Evolutionary conservation across 2,797 vertebrate genomes (phyloP), one percentile per base, ranked within the genome.

Genomic region (Cercopithecus diana): DNA sequence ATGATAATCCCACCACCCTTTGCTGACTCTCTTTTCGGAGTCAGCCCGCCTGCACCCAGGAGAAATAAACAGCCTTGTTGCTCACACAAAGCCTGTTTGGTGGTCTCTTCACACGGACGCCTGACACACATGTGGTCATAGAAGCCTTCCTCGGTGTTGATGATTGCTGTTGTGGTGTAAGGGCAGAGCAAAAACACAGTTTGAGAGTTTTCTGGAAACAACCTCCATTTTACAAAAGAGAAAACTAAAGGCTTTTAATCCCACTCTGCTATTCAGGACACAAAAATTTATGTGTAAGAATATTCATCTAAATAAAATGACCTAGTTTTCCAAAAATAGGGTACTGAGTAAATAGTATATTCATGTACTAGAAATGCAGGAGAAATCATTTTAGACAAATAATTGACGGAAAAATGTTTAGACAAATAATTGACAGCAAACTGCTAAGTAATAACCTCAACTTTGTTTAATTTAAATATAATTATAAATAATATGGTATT

Each of bases 291-390:
- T 64, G 48, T 41, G 26, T 72, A 83, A 95, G 36, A 72, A 58
- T 87, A 45, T 14, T 84, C 43, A 87, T 30, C 15, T 43, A 85
- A 84, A 90, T 45, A 67, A 92, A 88, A 90, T 67, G 64, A 61
- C 58, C 92, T 80, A 81, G 45, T 73, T 85, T 95, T 80, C 83
- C 50, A 92, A 92, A 97, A 92, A 67, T 7, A 84, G 89, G 52
- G 3, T 73, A 48, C 50, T 57, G 52, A 93, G 90, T 92, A 93
- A 94, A 45, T 14, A 39, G 15, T 58, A n/a, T 67, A 61, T 64
- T 85, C 73, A 33, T 39, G 75, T 41, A 95, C 39, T 48, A 70
- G 73, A 93, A 95, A 84, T 36, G 7, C 77, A 93, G 30, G 81
- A 64, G n/a, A 67, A 91, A 92, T 80, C 82, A 15, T 17, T 28